Percentiles rank a stretch among this genome's conserved stretches.
Conservation (phyloP, 92 coral and sea anemone genomes). For the Umimayanthus kanabou region DNA sequence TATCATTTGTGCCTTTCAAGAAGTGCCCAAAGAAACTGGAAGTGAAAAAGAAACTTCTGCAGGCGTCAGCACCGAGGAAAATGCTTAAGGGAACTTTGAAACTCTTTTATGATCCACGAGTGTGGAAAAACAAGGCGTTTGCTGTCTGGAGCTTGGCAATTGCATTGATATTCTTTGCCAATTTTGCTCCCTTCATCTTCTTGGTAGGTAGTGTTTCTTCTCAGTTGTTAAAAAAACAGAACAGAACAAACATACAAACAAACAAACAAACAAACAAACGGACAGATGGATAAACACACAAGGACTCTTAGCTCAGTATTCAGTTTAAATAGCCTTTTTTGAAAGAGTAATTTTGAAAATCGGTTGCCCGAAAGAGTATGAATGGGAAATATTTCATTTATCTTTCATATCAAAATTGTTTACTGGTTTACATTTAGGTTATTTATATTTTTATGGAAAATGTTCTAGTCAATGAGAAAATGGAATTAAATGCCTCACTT, state of each 20-base stretch:
- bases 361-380: no score
- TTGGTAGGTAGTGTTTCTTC: conserved; percentile 17
- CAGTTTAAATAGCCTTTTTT: no score
- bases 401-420: no score
- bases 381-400: no score
- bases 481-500: no score
- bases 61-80: background rate
- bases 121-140: conserved; percentile 43
- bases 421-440: no score
- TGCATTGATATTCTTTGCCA: conserved; percentile 34
- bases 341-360: no score
- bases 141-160: conserved; percentile 29
- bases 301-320: background rate
- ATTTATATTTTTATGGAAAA: no score
- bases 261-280: background rate
- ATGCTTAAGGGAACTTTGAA: conserved; percentile 24
- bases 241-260: background rate
- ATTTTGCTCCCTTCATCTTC: conserved; percentile 37
- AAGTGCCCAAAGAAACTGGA: background rate
- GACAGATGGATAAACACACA: background rate
- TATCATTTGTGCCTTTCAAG: conserved; percentile 19
- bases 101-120: conserved; percentile 18
- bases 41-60: background rate
- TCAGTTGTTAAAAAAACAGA: background rate
- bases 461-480: no score